Conservation (phyloP, 2,888 invertebrate species). For the Proisotoma minuta region DNA sequence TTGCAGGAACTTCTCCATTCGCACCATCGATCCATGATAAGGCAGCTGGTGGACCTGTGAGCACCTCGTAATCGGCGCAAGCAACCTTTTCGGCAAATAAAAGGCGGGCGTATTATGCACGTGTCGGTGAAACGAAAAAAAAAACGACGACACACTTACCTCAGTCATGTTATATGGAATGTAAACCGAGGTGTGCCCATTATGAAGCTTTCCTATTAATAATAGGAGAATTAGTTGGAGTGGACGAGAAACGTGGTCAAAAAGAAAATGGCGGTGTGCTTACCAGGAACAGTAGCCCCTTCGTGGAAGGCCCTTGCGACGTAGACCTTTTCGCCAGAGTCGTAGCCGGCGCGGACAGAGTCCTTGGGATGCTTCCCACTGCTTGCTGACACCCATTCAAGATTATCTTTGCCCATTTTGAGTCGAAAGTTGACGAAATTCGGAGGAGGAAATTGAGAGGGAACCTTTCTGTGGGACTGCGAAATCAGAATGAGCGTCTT, state of each 20-base stretch:
- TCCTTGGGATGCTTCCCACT: conserved; percentile 25
- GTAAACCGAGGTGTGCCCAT: conserved; percentile 24
- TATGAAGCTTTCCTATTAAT: conserved; percentile 18
- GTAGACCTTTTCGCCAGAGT: conserved; percentile 27
- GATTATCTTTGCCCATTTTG: conserved; percentile 15
- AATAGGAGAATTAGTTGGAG: not conserved
- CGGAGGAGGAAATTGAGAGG: too few relatives aligned
- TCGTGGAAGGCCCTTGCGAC: conserved; percentile 34
- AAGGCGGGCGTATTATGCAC: not conserved
- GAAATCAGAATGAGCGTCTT: too few relatives aligned
- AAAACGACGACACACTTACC: not conserved
- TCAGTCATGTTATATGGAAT: conserved; percentile 32
- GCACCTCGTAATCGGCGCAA: conserved; percentile 22
- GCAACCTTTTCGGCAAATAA: conserved; percentile 2
- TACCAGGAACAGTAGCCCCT: conserved; percentile 29
- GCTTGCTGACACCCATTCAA: conserved; percentile 23
- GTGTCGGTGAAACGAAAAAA: not conserved
- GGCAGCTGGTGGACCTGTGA: conserved; percentile 30
- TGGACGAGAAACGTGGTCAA: too few relatives aligned
- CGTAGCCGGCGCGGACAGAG: conserved; percentile 32
- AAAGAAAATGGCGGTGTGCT: not conserved
- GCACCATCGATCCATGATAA: conserved; percentile 30
- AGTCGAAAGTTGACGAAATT: too few relatives aligned
- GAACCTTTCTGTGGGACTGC: too few relatives aligned
- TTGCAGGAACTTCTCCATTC: conserved; percentile 17